Base-by-base conservation (phyloP, 2,888 invertebrate species). In the Balanococcus diminutus region DNA sequence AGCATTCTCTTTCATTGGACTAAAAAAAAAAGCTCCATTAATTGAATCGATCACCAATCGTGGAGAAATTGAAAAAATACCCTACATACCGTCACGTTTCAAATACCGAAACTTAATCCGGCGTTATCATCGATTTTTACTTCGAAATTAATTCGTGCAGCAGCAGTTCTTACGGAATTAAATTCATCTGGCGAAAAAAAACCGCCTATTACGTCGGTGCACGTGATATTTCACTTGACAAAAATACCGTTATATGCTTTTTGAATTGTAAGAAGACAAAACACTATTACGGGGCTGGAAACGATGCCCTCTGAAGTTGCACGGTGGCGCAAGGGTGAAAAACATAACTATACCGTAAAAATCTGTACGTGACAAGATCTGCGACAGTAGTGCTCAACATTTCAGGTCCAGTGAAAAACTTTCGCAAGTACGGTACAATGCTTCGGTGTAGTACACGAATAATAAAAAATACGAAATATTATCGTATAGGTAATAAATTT, bases 341-440 rank as follows among this genome's bases (percentile, higher is more conserved):
- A 83, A 61, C 61, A 61, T 83, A 83, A 83, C 83, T 83, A 61
- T 83, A 83, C 83, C 83, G 83, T 83, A 67, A 83, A 83, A 83
- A 83, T 83, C 83, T 83, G 83, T 67, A 83, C 83, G 83, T 83
- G 83, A 83, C 83, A 67, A 61, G 67, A 83, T 83, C 61, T 32
- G 28, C n/a, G 39, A 83, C 83, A 83, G 83, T 83, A 51, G 56
- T 83, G 67, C 83, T 67, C 83, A 83, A 83, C 31, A 32, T 83
- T 83, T 83, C 56, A 22, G 6, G 4, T 36, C 36, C 36, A 3
- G 36, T 36, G 36, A 36, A 36, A 36, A 36, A 36, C 36, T 36
- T 36, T 46, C 11, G 4, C 46, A 14, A 8, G 14, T 46, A 11
- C 46, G 46, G 2, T 46, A 16, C 46, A n/a, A n/a, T n/a, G n/a